Conservation (phyloP, 2,797 vertebrate species). For the Sebastes hubbsi region DNA sequence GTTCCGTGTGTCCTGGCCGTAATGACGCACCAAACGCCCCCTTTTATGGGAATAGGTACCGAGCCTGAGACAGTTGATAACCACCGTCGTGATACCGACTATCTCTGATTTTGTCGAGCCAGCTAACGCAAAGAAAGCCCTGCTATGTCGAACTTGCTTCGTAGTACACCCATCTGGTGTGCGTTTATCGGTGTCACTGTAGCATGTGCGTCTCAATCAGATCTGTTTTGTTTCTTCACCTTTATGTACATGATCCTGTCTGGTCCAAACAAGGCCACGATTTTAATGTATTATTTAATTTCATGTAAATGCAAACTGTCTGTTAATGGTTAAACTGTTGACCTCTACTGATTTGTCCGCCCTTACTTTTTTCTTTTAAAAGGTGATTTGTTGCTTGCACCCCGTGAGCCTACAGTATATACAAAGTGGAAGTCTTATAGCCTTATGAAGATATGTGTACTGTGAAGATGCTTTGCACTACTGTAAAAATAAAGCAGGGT, state of each 20-base stretch:
- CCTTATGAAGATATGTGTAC: conserved; percentile 62
- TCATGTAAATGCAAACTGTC: conserved; percentile 28
- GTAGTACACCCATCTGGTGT: neutral
- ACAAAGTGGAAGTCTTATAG: conserved; percentile 52
- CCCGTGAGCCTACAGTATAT: conserved; percentile 48
- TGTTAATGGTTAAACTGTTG: conserved; percentile 8
- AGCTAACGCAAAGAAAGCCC: neutral
- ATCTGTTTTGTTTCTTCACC: conserved; percentile 1
- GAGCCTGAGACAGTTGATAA: neutral
- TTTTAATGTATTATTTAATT: conserved; percentile 16
- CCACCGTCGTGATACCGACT: neutral
- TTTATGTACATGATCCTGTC: conserved; percentile 21
- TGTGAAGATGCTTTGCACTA: conserved; percentile 70
- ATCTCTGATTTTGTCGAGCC: neutral
- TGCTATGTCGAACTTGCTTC: neutral
- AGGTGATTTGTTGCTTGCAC: conserved; percentile 53
- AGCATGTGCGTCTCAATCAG: conserved; percentile 60
- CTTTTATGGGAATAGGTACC: neutral
- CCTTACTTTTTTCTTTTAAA: conserved; percentile 47
- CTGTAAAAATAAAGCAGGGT: conserved; percentile 48
- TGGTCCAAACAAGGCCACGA: neutral
- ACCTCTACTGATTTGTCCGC: conserved; percentile 9
- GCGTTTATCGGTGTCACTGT: conserved; percentile 58
- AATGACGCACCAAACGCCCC: neutral
- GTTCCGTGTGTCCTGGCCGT: rapidly evolving